Percentiles rank a stretch among this genome's conserved stretches.
These are phyloP conservation scores for Orius laevigatus DNA, from an alignment of 1,140 invertebrate species.

Conservation along the genomic window DNA sequence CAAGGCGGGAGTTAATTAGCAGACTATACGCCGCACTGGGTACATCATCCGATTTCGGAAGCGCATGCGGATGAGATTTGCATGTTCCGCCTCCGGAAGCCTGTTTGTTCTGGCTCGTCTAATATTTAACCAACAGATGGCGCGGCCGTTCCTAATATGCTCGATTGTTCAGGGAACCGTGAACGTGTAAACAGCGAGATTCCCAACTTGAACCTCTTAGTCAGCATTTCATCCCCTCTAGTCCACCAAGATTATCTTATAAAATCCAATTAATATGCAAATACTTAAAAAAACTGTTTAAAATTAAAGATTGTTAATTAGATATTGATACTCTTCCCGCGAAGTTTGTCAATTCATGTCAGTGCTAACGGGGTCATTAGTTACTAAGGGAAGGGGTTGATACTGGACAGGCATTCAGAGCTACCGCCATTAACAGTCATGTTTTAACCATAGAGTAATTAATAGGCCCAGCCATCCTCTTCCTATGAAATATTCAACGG, in stretches of 20 bases:
- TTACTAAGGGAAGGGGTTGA: no score
- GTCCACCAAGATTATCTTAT: no score
- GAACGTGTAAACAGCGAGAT: slow-evolving; percentile 10
- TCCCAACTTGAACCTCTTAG: not conserved
- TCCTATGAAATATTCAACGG: slow-evolving; percentile 16
- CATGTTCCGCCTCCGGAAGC: slow-evolving; percentile 5
- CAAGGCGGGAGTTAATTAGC: slow-evolving; percentile 6
- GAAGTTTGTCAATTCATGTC: no score
- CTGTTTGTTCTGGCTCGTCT: slow-evolving; percentile 11
- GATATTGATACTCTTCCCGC: no score
- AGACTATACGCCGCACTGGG: not conserved
- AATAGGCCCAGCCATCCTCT: slow-evolving; percentile 8
- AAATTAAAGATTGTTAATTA: no score
- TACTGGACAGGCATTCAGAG: no score
- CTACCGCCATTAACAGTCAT: slow-evolving; percentile 14
- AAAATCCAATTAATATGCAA: no score
- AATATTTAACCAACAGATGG: slow-evolving; percentile 18
- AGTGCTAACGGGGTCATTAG: no score
- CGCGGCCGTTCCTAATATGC: slow-evolving; percentile 8
- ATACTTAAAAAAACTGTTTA: no score
- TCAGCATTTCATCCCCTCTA: no score
- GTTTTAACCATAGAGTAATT: slow-evolving; percentile 15
- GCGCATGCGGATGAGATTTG: not conserved
- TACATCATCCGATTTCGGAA: no score
- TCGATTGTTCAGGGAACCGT: slow-evolving; percentile 5